These are phyloP conservation scores for Fabriciana adippe DNA, from an alignment of 2,888 invertebrate genomes.

Conservation along the genomic window DNA sequence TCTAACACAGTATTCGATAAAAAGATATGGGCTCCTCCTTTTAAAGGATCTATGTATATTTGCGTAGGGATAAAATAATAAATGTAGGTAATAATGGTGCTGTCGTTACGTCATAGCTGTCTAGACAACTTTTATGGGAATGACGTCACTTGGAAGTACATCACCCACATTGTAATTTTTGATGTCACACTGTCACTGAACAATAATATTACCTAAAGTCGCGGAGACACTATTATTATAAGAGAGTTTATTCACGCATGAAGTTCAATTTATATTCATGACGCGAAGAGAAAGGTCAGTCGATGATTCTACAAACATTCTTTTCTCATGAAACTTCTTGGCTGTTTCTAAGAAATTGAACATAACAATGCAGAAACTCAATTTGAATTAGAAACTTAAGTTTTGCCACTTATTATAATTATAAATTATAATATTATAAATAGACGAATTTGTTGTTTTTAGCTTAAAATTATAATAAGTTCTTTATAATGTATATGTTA, in stretches of 20 bases:
- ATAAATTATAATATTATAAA: not conserved
- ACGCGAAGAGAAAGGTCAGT: conserved; percentile 20
- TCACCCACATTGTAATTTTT: conserved; percentile 34
- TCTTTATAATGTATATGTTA: not conserved
- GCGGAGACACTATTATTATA: conserved; percentile 23
- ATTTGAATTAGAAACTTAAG: conserved; percentile 21
- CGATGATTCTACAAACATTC: conserved; percentile 12
- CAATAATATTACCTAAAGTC: conserved; percentile 7
- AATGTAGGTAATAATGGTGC: conserved; percentile 19
- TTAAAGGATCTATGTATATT: not conserved
- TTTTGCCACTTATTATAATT: conserved; percentile 9
- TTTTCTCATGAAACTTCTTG: conserved; percentile 18
- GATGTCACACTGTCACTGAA: conserved; percentile 17
- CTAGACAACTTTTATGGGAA: conserved; percentile 61
- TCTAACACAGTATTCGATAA: too few relatives aligned
- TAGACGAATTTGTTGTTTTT: conserved; percentile 6
- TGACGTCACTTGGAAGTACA: conserved; percentile 52
- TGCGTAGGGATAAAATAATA: not conserved
- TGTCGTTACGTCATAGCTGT: conserved; percentile 49
- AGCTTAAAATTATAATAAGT: not conserved
- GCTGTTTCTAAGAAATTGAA: conserved; percentile 7
- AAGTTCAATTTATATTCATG: conserved; percentile 28
- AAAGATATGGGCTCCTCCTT: too few relatives aligned
- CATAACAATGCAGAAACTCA: conserved; percentile 17
- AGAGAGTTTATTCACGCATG: conserved; percentile 24